These are phyloP conservation scores for Orchestia grillus DNA, from an alignment of 1,140 invertebrate species.

Conservation along the genomic window DNA sequence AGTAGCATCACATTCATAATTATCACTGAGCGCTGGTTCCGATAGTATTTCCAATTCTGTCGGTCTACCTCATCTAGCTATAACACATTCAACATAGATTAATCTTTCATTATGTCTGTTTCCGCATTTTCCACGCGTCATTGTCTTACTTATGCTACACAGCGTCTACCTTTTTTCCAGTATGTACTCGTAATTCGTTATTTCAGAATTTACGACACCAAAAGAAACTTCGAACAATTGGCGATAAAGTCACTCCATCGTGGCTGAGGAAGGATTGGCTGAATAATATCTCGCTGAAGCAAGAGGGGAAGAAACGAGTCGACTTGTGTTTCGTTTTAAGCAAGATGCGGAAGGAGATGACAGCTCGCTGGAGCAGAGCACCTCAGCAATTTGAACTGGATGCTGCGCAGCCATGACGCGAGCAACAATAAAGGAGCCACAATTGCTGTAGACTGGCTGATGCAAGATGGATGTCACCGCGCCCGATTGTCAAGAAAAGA, in stretches of 20 bases:
- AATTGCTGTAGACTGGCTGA: background rate
- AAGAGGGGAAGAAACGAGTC: background rate
- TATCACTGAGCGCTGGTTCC: too few species aligned
- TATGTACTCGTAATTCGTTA: background rate
- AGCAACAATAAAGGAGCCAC: background rate
- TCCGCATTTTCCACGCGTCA: background rate
- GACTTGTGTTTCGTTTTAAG: background rate
- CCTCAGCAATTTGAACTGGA: background rate
- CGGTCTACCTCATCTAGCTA: too few species aligned
- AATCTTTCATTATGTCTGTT: background rate
- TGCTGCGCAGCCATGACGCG: background rate
- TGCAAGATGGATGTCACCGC: background rate
- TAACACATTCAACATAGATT: background rate
- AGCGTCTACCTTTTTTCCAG: too few species aligned
- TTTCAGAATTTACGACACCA: background rate
- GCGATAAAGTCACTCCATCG: background rate
- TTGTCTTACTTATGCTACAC: background rate
- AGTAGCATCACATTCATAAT: too few species aligned
- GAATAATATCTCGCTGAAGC: background rate
- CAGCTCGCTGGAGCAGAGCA: background rate
- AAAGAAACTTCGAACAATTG: background rate
- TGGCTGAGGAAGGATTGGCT: background rate
- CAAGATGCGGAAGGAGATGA: constrained; percentile 15
- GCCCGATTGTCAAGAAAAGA: background rate
- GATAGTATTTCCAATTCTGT: too few species aligned